These are phyloP conservation scores for Talpa occidentalis DNA, from an alignment of 2,113 vertebrate species.

Conservation along the genomic window DNA sequence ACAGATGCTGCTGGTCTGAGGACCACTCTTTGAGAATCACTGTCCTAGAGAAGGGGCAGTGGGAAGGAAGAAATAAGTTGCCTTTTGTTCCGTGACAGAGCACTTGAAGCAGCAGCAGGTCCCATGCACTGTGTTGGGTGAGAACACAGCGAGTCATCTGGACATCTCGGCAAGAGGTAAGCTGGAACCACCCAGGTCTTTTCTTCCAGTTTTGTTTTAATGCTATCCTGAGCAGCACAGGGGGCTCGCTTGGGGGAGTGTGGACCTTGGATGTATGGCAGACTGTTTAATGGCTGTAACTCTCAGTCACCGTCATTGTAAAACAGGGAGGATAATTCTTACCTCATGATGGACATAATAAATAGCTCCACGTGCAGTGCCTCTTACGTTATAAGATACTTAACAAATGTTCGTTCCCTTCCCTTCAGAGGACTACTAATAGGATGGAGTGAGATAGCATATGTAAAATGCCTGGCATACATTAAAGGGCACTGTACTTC, in stretches of 20 bases:
- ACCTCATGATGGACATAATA: background rate
- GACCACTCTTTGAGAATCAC: background rate
- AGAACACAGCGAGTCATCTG: background rate
- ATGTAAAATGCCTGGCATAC: conserved; percentile 56
- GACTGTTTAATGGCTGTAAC: background rate
- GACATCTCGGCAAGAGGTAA: conserved; percentile 61
- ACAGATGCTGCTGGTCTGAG: background rate
- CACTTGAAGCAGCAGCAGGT: conserved; percentile 80
- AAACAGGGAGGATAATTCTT: conserved; percentile 6
- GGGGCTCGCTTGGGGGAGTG: background rate
- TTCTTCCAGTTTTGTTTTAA: background rate
- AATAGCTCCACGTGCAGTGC: background rate
- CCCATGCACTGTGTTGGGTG: background rate
- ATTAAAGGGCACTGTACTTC: conserved; percentile 29
- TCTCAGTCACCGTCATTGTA: conserved; percentile 6
- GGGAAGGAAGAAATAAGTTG: background rate
- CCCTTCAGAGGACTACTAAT: background rate
- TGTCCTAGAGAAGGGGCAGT: background rate
- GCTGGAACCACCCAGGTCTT: background rate
- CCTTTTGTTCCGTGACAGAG: conserved; percentile 79
- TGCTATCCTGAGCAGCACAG: background rate
- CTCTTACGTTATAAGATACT: conserved; percentile 18
- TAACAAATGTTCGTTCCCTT: conserved; percentile 20
- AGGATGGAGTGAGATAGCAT: conserved; percentile 22
- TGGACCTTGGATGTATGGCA: conserved; percentile 12